Evolutionary conservation across 1,140 invertebrate genomes (phyloP), one percentile per base, ranked within the genome.

Genomic region (Phortica variegata): DNA sequence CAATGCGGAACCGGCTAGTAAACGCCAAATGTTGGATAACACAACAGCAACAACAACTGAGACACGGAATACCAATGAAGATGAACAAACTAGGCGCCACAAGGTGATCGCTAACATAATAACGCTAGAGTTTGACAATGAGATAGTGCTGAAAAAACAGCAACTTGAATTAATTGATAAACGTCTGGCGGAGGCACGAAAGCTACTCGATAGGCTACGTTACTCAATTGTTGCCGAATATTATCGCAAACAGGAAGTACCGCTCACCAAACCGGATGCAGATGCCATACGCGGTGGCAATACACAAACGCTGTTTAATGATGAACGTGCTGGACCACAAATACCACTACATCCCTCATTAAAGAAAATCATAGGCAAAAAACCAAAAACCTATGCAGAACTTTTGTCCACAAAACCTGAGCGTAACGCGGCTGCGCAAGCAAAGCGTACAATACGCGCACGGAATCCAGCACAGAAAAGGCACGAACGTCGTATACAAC

Each of bases 261-360:
- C 79, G 23, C 59, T 84, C 41, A 76, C 77, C 34, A 60, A 66
- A 15, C 60, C 76, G 8, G 78, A 80, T 47, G 58, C 80, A 9
- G 75, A 79, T 18, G 74, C 76, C 26, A 71, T 80, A 31, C 61
- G 79, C 6, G 72, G 50, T 12, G 31, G 52, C 3, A 52, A 61
- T 9, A 49, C 56, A 6, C n/a, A n/a, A n/a, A 15, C 20, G 8
- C 44, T 69, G 2, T 72, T 69, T 8, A 55, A 47, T 0, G 53
- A 65, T 21, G 47, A 57, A 26, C 49, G 42, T 18, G 46, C 38
- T 3, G 49, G 45, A 3, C 54, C 54, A 15, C 87, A 90, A 62
- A 79, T 78, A 13, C 77, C 83, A n/a, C 79, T 88, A 23, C 88
- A 90, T 77, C 87, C 87, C 1, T 86, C 88, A 0, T 73, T 90